Base-by-base conservation (phyloP, 2,888 invertebrate species). In the Nomada ruficornis region DNA sequence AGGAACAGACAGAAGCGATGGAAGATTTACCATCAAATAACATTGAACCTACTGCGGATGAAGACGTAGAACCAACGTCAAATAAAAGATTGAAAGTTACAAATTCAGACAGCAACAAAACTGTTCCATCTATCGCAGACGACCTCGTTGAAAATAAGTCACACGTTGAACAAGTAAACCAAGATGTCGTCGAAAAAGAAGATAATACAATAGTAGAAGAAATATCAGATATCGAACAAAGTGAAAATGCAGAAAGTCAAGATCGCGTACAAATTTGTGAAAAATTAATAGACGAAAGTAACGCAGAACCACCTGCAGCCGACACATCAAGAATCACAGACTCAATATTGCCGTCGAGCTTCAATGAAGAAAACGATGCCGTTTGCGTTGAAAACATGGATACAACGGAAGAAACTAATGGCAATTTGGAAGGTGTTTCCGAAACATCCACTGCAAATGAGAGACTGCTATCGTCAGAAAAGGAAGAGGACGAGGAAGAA, bases 31-130 rank as follows among this genome's bases (percentile, higher is more conserved):
- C 5, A 60, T 26, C 9, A 54, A 10, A 29, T 42, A 9, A 36
- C 29, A 18, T 20, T 44, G 71, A 57, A 65, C 68, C 52, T 29
- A 26, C 10, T 55, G 10, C 18, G 36, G 29, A 77, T 36, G n/a
- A 73, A 65, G 50, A 71, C 11, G 18, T 15, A n/a, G 42, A 15
- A 50, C 52, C 69, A 2, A 60, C 50, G 0, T 54, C 57, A 20
- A 82, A 47, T 60, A 75, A 71, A 71, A 62, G 13, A 71, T 42
- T 70, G 44, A 78, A 74, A 69, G 5, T 59, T 29, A 70, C 29
- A 20, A 0, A 13, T 69, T 18, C 20, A 47, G 15, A 47, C 47
- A 47, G 15, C 23, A 52, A 69, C 2, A 10, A 75, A 20, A 63
- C n/a, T 62, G 10, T 29, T 4, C n/a, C 62, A 20, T 13, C 54